Evolutionary conservation across 2,113 vertebrate species (phyloP).

Genomic region (Stomatorhinus ivindoensis): DNA sequence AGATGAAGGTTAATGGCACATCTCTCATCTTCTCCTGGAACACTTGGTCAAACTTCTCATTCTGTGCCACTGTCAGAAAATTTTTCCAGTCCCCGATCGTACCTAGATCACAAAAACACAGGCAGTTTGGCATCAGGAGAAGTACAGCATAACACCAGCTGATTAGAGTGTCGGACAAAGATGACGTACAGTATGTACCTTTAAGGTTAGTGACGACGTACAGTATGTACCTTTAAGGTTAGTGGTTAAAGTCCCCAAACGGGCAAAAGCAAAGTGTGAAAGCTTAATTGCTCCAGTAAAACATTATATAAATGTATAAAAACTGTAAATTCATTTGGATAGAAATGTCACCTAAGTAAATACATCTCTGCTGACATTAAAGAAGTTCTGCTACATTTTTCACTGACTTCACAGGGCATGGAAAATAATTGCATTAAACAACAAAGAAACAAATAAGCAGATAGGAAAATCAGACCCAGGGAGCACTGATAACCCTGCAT

Average conservation of each 20-base stretch:
- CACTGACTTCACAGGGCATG: background rate
- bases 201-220: background rate
- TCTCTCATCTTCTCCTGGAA: conserved; percentile 39
- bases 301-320: background rate
- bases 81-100: conserved; percentile 44
- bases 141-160: background rate
- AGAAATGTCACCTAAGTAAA: background rate
- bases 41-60: conserved; percentile 33
- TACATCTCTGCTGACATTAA: background rate
- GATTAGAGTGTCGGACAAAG: background rate
- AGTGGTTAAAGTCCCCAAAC: background rate
- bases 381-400: background rate
- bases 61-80: conserved; percentile 37
- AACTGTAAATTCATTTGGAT: background rate
- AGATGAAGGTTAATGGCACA: conserved; percentile 27
- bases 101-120: conserved; percentile 20
- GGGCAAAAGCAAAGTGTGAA: background rate
- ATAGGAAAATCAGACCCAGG: background rate
- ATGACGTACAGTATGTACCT: background rate
- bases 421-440: background rate
- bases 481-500: background rate
- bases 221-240: background rate
- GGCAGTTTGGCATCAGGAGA: background rate
- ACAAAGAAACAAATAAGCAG: background rate
- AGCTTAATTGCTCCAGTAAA: background rate